Conservation (phyloP, 1,140 invertebrate species). For the Drosophila eugracilis region DNA sequence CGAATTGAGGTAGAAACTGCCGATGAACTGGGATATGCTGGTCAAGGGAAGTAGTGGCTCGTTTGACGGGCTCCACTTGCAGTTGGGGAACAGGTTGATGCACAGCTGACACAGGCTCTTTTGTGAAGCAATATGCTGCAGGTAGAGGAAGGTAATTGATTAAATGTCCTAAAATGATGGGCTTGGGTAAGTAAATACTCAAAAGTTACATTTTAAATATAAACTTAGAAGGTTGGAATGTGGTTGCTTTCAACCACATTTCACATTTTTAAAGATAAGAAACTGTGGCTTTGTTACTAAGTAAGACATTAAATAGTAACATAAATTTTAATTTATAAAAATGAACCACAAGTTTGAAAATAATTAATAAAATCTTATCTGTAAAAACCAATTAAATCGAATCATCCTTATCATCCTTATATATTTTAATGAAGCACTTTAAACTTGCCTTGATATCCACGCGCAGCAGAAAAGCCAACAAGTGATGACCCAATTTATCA, state of each 20-base stretch:
- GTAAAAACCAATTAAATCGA: too few relatives aligned
- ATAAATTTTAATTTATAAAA: too few relatives aligned
- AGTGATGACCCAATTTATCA: conserved; percentile 74
- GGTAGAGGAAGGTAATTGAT: neutral
- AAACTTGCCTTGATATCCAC: conserved; percentile 73
- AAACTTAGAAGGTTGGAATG: too few relatives aligned
- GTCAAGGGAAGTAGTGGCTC: conserved; percentile 38
- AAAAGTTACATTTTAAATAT: too few relatives aligned
- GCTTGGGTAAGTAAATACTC: neutral
- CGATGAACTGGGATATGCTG: conserved; percentile 59
- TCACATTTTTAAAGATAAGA: too few relatives aligned
- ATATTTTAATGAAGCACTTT: neutral
- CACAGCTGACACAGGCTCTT: conserved; percentile 79
- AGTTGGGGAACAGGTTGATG: conserved; percentile 80
- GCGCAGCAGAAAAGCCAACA: conserved; percentile 68
- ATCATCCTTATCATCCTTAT: neutral
- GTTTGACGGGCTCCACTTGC: conserved; percentile 65
- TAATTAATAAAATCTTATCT: too few relatives aligned
- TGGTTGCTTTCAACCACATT: too few relatives aligned
- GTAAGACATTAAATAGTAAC: too few relatives aligned
- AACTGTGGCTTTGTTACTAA: too few relatives aligned
- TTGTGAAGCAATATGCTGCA: conserved; percentile 78
- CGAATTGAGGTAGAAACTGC: conserved; percentile 61
- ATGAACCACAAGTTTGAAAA: too few relatives aligned
- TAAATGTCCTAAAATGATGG: too few relatives aligned